Percentiles rank a stretch among this genome's conserved stretches.
Evolutionary conservation across 2,888 invertebrate species (phyloP).

Genomic region (Drosophila borealis): DNA sequence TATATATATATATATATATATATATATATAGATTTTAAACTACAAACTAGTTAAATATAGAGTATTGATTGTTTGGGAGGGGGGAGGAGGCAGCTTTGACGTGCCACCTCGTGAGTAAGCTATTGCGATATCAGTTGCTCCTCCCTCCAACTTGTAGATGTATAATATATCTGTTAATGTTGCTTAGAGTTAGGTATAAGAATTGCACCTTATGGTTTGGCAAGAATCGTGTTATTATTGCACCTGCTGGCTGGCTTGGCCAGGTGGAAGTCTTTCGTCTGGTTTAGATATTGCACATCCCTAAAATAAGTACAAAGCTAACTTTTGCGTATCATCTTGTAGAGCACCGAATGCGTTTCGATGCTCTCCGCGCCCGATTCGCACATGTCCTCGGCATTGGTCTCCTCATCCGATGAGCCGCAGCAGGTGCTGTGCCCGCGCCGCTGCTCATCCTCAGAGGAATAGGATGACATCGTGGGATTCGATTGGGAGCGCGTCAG

Average conservation of each 20-base stretch:
- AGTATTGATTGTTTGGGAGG: slow-evolving; percentile 33
- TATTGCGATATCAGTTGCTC: slow-evolving; percentile 38
- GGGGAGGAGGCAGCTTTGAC: slow-evolving; percentile 5
- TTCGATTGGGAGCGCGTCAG: slow-evolving; percentile 73
- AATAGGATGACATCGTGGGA: slow-evolving; percentile 72
- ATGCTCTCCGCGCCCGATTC: slow-evolving; percentile 95
- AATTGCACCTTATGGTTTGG: slow-evolving; percentile 75
- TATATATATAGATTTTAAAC: slow-evolving; percentile 1
- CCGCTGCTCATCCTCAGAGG: slow-evolving; percentile 87
- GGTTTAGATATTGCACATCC: slow-evolving; percentile 60
- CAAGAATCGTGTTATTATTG: slow-evolving; percentile 70
- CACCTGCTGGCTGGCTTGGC: slow-evolving; percentile 57
- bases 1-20: slow-evolving; percentile 20
- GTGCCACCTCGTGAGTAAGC: slow-evolving; percentile 14
- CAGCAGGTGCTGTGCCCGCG: slow-evolving; percentile 87
- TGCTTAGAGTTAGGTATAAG: slow-evolving; percentile 22
- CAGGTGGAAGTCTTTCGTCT: slow-evolving; percentile 57
- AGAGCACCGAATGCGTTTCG: slow-evolving; percentile 94
- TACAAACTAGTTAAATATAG: slow-evolving; percentile 12
- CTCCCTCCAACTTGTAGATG: slow-evolving; percentile 8
- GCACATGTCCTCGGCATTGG: slow-evolving; percentile 92
- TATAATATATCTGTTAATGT: background rate
- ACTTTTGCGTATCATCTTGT: slow-evolving; percentile 89
- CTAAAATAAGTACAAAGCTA: slow-evolving; percentile 46
- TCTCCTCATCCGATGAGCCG: slow-evolving; percentile 87